Base-by-base conservation (phyloP, 2,888 invertebrate genomes). In the Dichetophora obliterata region DNA sequence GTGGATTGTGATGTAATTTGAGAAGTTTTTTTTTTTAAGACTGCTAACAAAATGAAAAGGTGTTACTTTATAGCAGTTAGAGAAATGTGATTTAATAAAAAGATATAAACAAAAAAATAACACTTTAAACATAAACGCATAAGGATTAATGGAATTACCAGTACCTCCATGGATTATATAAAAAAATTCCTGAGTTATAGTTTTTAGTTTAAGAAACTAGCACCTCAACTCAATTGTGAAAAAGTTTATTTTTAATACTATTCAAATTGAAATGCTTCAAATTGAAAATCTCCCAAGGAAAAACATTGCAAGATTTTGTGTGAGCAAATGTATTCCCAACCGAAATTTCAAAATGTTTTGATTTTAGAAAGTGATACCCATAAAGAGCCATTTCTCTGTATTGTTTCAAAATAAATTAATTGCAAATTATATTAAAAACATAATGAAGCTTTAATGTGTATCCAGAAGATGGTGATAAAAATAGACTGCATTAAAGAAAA, bases 131-230 rank as follows among this genome's bases (percentile, higher is more conserved):
- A 34, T 9, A 31, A 19, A 63, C 9, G 9, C 31, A 63, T n/a
- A 66, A 66, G 72, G 75, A 78, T 74, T 77, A 74, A 31, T 66
- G 66, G 61, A 43, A 4, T 48, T 43, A 50, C 57, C n/a, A 73
- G n/a, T 27, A 52, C 75, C 59, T 68, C 76, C 77, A 78, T 79
- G 82, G 82, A 82, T 82, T 82, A 81, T 76, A 78, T 50, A 57
- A 65, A 43, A 6, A 57, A 50, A 14, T 66, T 31, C n/a, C 19
- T 19, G n/a, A n/a, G n/a, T n/a, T n/a, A n/a, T n/a, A n/a, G n/a
- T 22, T 48, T 68, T 48, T 22, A 68, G 6, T 24, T 19, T 5
- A 24, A 22, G 37, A 14, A 43, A 43, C 11, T 3, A 11, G 2
- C 2, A 11, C 1, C 1, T 43, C 14, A 8, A 14, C 14, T 2